phyloP scores from a whole-genome alignment of 2,888 invertebrate species.

The Glomeris marginata region DNA sequence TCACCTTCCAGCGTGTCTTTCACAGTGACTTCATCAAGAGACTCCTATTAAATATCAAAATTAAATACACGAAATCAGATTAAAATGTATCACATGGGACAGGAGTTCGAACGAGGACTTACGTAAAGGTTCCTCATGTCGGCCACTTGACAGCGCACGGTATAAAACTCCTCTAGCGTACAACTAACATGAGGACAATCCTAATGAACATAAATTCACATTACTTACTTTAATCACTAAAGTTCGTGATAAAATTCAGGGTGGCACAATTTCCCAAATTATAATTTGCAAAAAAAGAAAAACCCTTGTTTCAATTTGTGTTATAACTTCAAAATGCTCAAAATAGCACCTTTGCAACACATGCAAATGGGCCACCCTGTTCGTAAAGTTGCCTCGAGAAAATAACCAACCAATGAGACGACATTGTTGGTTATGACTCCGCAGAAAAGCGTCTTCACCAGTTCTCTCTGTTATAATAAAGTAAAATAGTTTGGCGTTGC shows the following conservation, averaged over 20 bases:
- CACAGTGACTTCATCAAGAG: slow-evolving; percentile 89
- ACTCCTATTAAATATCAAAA: slow-evolving; percentile 41
- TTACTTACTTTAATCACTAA: not conserved
- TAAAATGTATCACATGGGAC: not conserved
- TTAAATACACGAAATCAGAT: not conserved
- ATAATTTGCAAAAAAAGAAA: too few relatives aligned
- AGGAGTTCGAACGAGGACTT: slow-evolving; percentile 17
- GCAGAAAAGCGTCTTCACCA: slow-evolving; percentile 82
- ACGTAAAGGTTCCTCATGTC: slow-evolving; percentile 85
- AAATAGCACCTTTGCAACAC: not conserved
- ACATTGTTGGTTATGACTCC: slow-evolving; percentile 91
- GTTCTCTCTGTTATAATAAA: slow-evolving; percentile 42
- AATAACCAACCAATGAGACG: slow-evolving; percentile 59
- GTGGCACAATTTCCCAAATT: too few relatives aligned
- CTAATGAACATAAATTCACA: slow-evolving; percentile 30
- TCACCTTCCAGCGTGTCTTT: slow-evolving; percentile 94
- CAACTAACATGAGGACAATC: slow-evolving; percentile 91
- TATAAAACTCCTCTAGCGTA: slow-evolving; percentile 90
- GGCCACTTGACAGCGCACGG: slow-evolving; percentile 88
- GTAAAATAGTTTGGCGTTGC: slow-evolving; percentile 20
- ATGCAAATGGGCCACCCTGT: not conserved
- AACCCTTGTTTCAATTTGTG: too few relatives aligned
- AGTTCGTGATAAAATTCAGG: not conserved
- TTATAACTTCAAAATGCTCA: not conserved
- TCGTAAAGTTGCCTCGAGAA: slow-evolving; percentile 3